Conservation (phyloP, 2,113 vertebrate species). For the Apaloderma vittatum region DNA sequence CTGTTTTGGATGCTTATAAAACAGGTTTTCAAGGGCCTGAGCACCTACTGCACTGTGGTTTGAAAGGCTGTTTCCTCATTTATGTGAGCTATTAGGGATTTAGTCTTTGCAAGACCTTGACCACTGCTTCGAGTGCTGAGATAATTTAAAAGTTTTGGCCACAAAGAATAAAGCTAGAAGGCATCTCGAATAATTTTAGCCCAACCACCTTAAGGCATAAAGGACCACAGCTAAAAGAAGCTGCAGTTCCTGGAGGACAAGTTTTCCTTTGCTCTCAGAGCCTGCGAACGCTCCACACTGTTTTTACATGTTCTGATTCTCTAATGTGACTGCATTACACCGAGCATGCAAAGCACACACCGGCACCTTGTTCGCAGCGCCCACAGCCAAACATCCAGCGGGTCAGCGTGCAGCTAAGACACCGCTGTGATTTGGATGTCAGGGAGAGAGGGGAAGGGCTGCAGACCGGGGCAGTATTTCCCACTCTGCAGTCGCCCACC, state of each 20-base stretch:
- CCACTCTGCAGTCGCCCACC: background rate
- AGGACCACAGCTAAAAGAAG: background rate
- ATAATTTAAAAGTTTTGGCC: background rate
- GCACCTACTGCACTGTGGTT: background rate
- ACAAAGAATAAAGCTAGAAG: background rate
- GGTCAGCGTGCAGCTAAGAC: background rate
- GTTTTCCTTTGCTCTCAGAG: background rate
- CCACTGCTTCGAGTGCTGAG: background rate
- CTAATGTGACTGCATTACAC: background rate
- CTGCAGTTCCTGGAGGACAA: background rate
- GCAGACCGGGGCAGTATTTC: background rate
- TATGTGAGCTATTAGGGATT: background rate
- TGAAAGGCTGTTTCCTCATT: background rate
- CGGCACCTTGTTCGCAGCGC: rapidly evolving
- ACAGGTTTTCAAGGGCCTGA: background rate
- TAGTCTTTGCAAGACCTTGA: background rate
- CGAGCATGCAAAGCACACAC: background rate
- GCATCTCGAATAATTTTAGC: background rate
- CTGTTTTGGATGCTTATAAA: background rate
- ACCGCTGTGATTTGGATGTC: background rate
- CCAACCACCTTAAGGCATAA: rapidly evolving
- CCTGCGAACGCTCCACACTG: background rate
- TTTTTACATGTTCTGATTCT: background rate
- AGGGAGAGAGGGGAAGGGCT: background rate
- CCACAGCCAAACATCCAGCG: background rate